Base-by-base conservation (phyloP, 2,113 vertebrate species). In the Gymnogyps californianus region DNA sequence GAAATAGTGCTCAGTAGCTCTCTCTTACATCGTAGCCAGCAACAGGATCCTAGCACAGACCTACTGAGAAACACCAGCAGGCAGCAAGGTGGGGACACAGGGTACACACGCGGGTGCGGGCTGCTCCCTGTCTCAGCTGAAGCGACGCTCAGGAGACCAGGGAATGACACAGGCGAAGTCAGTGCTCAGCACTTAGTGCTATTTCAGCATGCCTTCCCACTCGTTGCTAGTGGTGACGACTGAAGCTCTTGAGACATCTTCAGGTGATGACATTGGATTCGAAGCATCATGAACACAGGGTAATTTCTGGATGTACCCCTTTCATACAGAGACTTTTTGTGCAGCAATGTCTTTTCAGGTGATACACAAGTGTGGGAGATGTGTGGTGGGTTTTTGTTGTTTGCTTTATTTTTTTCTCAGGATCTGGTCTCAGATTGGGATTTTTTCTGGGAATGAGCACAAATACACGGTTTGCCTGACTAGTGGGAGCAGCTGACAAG, bases 401-500 rank as follows among this genome's bases (percentile, higher is more conserved):
- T 59, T 44, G 7, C 3, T 75, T 88, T 47, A 3, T 15, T 64
- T 77, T 86, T 55, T 54, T 34, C 57, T 87, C 36, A 80, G 18
- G 5, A 47, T 80, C 16, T 54, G 11, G 1, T 62, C 83, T 66
- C 36, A 91, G 24, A 58, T 15, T 47, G 16, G 34, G 6, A 28
- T 51, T 66, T 72, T 84, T 70, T 36, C 28, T 46, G 29, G 13
- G 25, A 82, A n/a, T 25, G 18, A 74, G 31, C 11, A 38, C 11
- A 72, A 78, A 59, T 9, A 52, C 1, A 1, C 11, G 24, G 5
- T n/a, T 81, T 34, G 13, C 25, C 38, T 47, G 47, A 55, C 16
- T 58, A 40, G 12, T 0, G 0, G 7, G 5, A 74, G 31, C 3
- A 2, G 11, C 3, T 3, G 2, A n/a, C 31, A 42, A 26, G 24